Percentiles rank a stretch among this genome's conserved stretches.
Evolutionary conservation across 2,888 invertebrate species (phyloP).

Genomic region (Leptopilina syphax): DNA sequence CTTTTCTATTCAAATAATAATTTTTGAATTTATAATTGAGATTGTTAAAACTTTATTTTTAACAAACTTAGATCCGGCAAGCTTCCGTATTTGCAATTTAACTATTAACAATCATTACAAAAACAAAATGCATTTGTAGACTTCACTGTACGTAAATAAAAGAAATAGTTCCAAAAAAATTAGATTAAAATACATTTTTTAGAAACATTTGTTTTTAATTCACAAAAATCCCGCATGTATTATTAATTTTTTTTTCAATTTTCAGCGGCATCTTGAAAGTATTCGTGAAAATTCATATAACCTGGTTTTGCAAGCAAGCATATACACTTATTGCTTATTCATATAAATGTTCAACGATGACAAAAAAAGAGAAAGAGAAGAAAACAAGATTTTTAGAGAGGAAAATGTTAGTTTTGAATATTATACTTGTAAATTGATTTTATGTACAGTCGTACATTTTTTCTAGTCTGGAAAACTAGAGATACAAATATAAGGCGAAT

Average conservation of each 20-base stretch:
- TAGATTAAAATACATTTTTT: no score
- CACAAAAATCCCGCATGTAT: not conserved
- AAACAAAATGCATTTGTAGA: no score
- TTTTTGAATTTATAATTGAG: no score
- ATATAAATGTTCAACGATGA: not conserved
- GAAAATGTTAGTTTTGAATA: not conserved
- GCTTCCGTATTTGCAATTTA: no score
- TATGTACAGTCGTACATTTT: not conserved
- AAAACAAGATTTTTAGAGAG: not conserved
- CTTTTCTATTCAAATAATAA: no score
- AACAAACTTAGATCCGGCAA: no score
- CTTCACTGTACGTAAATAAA: no score
- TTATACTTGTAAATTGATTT: not conserved
- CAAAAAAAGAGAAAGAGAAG: not conserved
- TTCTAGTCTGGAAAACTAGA: no score
- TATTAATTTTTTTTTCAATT: not conserved
- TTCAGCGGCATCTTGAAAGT: not conserved
- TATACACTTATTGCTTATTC: not conserved
- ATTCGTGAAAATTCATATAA: not conserved
- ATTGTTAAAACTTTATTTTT: no score
- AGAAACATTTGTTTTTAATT: not conserved
- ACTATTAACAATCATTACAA: no score
- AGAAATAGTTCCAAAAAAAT: no score
- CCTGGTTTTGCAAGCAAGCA: not conserved
- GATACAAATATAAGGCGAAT: not conserved